Conservation (phyloP, 2,888 invertebrate species). For the Beris morrisii region DNA sequence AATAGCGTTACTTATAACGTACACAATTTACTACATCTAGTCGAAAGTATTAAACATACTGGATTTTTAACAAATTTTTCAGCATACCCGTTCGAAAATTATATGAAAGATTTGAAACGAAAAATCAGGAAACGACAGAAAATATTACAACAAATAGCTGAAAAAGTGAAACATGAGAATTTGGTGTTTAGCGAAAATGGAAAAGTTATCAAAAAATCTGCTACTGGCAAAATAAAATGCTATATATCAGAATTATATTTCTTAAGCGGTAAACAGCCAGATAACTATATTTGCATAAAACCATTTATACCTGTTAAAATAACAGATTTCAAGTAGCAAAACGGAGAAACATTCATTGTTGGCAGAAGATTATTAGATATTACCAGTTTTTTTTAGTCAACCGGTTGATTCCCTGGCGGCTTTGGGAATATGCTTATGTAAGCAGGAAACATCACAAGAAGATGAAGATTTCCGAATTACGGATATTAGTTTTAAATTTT, state of each 20-base stretch:
- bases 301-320: slow-evolving; percentile 9
- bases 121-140: slow-evolving; percentile 26
- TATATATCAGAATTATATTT: background rate
- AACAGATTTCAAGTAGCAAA: background rate
- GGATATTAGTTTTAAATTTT: no score
- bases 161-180: slow-evolving; percentile 11
- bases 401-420: no score
- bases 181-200: background rate
- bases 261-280: background rate
- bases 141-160: slow-evolving; percentile 25
- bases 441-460: no score
- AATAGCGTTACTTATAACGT: slow-evolving; percentile 37
- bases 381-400: no score
- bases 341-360: slow-evolving; percentile 4
- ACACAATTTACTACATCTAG: slow-evolving; percentile 36
- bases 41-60: slow-evolving; percentile 22
- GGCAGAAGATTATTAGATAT: slow-evolving; percentile 14
- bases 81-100: slow-evolving; percentile 38
- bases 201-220: background rate
- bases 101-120: slow-evolving; percentile 31
- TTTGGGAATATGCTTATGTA: no score
- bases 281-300: slow-evolving; percentile 9
- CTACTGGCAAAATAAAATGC: background rate
- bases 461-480: no score
- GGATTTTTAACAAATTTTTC: slow-evolving; percentile 32